phyloP scores from a whole-genome alignment of 2,113 vertebrate genomes.

The Cyprinodon variegatus region DNA sequence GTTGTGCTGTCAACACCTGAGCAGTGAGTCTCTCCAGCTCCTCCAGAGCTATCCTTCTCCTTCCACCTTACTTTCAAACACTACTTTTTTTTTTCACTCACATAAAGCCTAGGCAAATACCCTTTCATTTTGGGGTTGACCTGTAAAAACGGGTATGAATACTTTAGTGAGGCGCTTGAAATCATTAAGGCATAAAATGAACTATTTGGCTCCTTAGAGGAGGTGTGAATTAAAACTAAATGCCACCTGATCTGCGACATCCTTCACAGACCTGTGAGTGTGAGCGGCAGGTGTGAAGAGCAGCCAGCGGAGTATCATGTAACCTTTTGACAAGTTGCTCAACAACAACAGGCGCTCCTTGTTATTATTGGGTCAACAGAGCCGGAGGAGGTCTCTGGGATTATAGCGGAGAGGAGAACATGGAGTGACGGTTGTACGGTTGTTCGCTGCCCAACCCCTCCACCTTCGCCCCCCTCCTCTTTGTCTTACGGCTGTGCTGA shows the following conservation, averaged over 20 bases:
- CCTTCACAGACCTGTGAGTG: constrained; percentile 49
- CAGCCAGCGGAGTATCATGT: constrained; percentile 55
- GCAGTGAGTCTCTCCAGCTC: too few species aligned
- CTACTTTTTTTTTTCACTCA: too few species aligned
- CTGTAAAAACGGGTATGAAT: too few species aligned
- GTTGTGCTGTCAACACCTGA: too few species aligned
- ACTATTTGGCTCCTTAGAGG: neutral
- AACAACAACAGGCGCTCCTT: constrained; percentile 66
- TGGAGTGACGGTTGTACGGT: constrained; percentile 21
- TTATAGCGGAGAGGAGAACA: constrained; percentile 64
- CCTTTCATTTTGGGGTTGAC: too few species aligned
- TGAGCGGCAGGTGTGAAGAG: constrained; percentile 69
- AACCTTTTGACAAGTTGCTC: constrained; percentile 72
- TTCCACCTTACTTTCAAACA: too few species aligned
- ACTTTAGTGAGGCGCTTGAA: too few species aligned
- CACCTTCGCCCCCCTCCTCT: constrained; percentile 19
- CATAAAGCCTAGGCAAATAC: too few species aligned
- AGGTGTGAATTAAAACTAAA: neutral
- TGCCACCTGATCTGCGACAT: constrained; percentile 4
- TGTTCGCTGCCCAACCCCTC: constrained; percentile 14
- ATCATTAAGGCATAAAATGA: too few species aligned
- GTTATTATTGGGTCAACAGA: constrained; percentile 77
- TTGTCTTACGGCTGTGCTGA: constrained; percentile 58
- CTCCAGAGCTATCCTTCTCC: too few species aligned
- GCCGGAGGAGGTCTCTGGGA: constrained; percentile 69